These are phyloP conservation scores for Trichonephila clavata DNA, from an alignment of 1,140 invertebrate species.

Conservation along the genomic window DNA sequence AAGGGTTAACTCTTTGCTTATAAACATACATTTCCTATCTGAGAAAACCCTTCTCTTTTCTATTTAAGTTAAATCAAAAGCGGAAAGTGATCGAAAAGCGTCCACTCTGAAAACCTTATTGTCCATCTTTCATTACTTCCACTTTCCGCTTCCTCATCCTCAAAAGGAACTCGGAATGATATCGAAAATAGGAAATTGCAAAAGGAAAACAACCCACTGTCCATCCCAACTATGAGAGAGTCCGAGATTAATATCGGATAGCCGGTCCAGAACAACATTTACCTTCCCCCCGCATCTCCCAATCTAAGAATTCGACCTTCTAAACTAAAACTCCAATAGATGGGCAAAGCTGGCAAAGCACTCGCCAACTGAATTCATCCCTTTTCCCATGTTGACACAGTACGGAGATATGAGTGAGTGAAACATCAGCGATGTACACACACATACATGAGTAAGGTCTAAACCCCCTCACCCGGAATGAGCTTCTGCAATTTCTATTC, in stretches of 20 bases:
- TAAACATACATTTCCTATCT: no score
- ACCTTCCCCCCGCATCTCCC: neutral
- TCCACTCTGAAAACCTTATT: neutral
- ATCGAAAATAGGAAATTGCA: neutral
- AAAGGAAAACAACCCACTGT: conserved; percentile 24
- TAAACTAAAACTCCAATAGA: neutral
- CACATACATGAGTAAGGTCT: neutral
- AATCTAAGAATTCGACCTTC: conserved; percentile 5
- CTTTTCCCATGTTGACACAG: conserved; percentile 33
- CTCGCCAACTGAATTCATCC: conserved; percentile 16
- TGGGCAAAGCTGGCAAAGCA: neutral
- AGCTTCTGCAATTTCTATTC: conserved; percentile 27
- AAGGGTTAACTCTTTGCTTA: no score
- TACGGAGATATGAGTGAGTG: conserved; percentile 36
- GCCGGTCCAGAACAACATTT: conserved; percentile 27
- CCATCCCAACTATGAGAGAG: neutral
- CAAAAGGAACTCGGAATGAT: neutral
- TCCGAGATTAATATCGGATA: conserved; percentile 20
- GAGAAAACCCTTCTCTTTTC: no score
- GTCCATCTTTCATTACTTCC: conserved; percentile 25
- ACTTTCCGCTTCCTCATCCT: neutral
- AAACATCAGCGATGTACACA: conserved; percentile 22
- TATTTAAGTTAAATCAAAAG: neutral
- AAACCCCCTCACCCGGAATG: conserved; percentile 19
- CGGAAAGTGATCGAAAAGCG: neutral